Evolutionary conservation across 1,140 invertebrate species (phyloP).

Genomic region (Popillia japonica): DNA sequence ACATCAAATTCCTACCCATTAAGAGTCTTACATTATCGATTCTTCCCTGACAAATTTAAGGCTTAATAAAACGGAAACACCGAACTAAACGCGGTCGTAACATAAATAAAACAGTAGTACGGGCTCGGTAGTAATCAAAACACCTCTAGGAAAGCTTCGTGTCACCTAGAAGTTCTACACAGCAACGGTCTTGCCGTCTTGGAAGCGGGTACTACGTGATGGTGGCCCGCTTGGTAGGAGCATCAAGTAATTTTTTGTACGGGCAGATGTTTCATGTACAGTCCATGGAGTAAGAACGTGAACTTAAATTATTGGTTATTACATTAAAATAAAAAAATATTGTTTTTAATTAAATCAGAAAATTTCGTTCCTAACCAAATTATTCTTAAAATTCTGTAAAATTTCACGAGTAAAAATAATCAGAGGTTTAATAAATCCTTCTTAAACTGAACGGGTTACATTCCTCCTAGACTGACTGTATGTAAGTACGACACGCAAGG

Average conservation of each 20-base stretch:
- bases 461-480: too few species aligned
- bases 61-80: not conserved
- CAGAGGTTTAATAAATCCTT: too few species aligned
- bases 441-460: too few species aligned
- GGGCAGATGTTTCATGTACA: too few species aligned
- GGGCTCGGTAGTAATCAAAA: not conserved
- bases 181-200: not conserved
- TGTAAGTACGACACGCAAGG: too few species aligned
- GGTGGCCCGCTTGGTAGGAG: not conserved
- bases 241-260: not conserved
- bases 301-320: too few species aligned
- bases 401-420: too few species aligned
- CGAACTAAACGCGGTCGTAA: not conserved
- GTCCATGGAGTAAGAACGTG: too few species aligned
- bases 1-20: not conserved
- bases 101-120: slow-evolving; percentile 7
- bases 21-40: not conserved
- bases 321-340: too few species aligned
- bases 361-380: too few species aligned
- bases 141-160: not conserved
- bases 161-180: not conserved
- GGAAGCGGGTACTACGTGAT: not conserved
- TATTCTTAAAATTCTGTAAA: too few species aligned
- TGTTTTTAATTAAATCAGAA: too few species aligned
- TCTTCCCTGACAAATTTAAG: slow-evolving; percentile 2